Base-by-base conservation (phyloP, 2,797 vertebrate species). In the Phaenicophaeus curvirostris region DNA sequence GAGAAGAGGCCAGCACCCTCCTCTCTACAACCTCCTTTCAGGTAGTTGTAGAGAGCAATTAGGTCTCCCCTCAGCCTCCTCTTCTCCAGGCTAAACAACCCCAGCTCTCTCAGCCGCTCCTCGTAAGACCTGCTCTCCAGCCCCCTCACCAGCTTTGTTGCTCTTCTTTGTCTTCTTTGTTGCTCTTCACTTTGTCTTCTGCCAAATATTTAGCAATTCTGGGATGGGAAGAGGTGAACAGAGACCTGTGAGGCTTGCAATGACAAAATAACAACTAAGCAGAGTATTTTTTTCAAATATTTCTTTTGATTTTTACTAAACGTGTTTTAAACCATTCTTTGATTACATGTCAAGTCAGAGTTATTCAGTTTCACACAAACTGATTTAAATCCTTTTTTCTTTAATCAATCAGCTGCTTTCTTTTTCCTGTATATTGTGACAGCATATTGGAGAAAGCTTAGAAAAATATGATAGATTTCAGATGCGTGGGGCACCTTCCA, bases 301-400 rank as follows among this genome's bases (percentile, higher is more conserved):
- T 31, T 35, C 31, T 91, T 93, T 87, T 71, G 30, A 88, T 78
- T 82, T 95, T 91, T 80, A 58, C 24, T 80, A 87, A 96, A 50
- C 19, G 39, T 37, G 16, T 44, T 89, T 80, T 93, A 94, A 92
- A n/a, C 28, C 35, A 8, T 27, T 91, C 11, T 77, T 33, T 37
- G 79, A 61, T 78, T 77, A 42, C 16, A 66, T 19, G 15, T 31
- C 53, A 77, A 35, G n/a, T 82, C 51, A 89, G 54, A 72, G 24
- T 28, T 86, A 54, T 78, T 94, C 28, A 54, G 33, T 73, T 93
- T 86, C 42, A 90, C 48, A 46, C 13, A 65, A 65, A 53, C 11
- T 15, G 33, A 23, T 72, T 25, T 44, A 74, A 85, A 31, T 16
- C 9, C 13, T 19, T 51, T 84, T 48, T n/a, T 48, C 16, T 90